Conservation (phyloP, 2,888 invertebrate genomes). For the Nebria salina region DNA sequence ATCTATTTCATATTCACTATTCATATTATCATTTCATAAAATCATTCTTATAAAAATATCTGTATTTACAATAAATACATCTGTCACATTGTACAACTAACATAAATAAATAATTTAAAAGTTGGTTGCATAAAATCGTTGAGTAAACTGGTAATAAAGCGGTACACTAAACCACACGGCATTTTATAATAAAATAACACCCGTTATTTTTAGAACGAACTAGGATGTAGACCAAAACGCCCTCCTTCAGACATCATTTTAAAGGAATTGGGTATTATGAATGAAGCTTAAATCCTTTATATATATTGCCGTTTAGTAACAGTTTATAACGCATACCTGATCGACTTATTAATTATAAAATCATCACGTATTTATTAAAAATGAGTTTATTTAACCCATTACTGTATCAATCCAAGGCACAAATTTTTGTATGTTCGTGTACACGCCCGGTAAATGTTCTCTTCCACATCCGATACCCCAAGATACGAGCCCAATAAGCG, state of each 20-base stretch:
- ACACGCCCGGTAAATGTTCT: slow-evolving; percentile 89
- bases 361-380: slow-evolving; percentile 3
- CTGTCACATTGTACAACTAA: slow-evolving; percentile 24
- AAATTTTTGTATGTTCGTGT: slow-evolving; percentile 92
- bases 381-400: slow-evolving; percentile 66
- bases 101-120: slow-evolving; percentile 43
- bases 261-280: too few relatives aligned
- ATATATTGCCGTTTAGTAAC: too few relatives aligned
- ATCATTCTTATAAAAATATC: slow-evolving; percentile 2
- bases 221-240: too few relatives aligned
- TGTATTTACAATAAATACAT: slow-evolving; percentile 45
- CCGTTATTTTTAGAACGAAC: too few relatives aligned
- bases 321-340: too few relatives aligned
- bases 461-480: slow-evolving; percentile 94
- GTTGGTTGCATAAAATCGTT: slow-evolving; percentile 4
- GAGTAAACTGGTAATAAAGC: too few relatives aligned
- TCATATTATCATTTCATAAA: not conserved
- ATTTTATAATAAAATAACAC: too few relatives aligned
- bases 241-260: too few relatives aligned
- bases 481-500: slow-evolving; percentile 87
- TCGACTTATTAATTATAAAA: not conserved
- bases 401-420: slow-evolving; percentile 92
- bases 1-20: not conserved
- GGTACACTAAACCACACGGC: too few relatives aligned
- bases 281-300: too few relatives aligned